Conservation (phyloP, 2,888 invertebrate species). For the Morpho deidamia region DNA sequence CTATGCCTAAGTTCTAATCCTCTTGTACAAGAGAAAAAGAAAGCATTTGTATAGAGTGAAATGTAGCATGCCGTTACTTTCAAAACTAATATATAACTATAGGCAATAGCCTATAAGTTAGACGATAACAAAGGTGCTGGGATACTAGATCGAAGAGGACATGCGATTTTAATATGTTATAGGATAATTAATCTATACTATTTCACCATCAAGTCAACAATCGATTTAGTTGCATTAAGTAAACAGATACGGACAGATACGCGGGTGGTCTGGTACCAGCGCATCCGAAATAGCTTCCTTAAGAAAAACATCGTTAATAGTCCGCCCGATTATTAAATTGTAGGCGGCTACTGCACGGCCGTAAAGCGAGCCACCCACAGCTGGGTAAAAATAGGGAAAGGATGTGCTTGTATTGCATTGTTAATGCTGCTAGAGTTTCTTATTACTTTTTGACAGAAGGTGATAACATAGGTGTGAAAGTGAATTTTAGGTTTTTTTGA, state of each 20-base stretch:
- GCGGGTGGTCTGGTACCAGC: conserved; percentile 56
- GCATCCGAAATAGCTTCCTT: conserved; percentile 66
- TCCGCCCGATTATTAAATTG: conserved; percentile 63
- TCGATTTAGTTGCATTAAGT: conserved; percentile 25
- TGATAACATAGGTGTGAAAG: too few relatives aligned
- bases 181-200: too few relatives aligned
- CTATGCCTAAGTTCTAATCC: too few relatives aligned
- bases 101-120: too few relatives aligned
- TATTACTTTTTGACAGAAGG: background rate
- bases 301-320: conserved; percentile 74
- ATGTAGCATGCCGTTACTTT: too few relatives aligned
- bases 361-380: conserved; percentile 70
- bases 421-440: background rate
- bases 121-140: too few relatives aligned
- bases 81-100: too few relatives aligned
- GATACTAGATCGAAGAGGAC: too few relatives aligned
- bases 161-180: too few relatives aligned
- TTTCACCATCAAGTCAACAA: conserved; percentile 40
- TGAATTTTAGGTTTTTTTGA: too few relatives aligned
- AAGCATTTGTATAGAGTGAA: too few relatives aligned
- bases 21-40: too few relatives aligned
- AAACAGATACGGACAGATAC: conserved; percentile 24
- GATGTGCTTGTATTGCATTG: conserved; percentile 5
- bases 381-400: conserved; percentile 49
- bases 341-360: conserved; percentile 61